Base-by-base conservation (phyloP, 64 coral and sea anemone species). In the Pocillopora verrucosa region DNA sequence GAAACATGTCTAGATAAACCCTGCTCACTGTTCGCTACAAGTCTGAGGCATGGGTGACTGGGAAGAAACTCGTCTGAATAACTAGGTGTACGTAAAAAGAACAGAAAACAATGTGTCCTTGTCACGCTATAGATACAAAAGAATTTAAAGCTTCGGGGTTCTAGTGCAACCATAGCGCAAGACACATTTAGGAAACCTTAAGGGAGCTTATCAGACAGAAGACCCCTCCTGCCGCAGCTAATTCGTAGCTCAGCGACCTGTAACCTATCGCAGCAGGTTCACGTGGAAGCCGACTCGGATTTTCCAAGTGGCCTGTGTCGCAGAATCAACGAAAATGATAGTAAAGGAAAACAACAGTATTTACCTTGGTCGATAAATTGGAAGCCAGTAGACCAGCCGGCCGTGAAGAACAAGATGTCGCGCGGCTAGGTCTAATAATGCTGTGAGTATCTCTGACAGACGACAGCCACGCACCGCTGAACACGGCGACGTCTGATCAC, bases 21-120 rank as follows among this genome's bases (percentile, higher is more conserved):
- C 77, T 99, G 97, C 93, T 99, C 97, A 83, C 97, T 99, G 88
- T 95, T 93, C 60, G 94, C 84, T 56, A 99, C 80, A 59, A 99
- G 93, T 73, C 80, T 89, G 16, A 99, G 84, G 88, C 93, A 99
- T 60, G 97, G 97, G 70, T 99, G 97, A n/a, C 22, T 82, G 15
- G 93, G 97, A 36, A 99, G 72, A 10, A 87, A 77, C 16, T 61
- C 11, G 7, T 84, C 83, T 0, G 77, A 79, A 59, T 93, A 99
- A 30, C 97, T 99, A 76, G 0, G 41, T 51, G 41, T 51, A 51
- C 3, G 41, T 51, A 60, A 88, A 79, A 16, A 5, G 6, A 25
- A 24, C 11, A 81, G 22, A 14, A 62, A 81, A 34, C 1, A 9
- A 51, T 51, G 41, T 7, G 3, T 51, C 41, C 3, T 7, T 51